These are phyloP conservation scores for Rhea pennata DNA, from an alignment of 2,113 vertebrate species.

Conservation along the genomic window DNA sequence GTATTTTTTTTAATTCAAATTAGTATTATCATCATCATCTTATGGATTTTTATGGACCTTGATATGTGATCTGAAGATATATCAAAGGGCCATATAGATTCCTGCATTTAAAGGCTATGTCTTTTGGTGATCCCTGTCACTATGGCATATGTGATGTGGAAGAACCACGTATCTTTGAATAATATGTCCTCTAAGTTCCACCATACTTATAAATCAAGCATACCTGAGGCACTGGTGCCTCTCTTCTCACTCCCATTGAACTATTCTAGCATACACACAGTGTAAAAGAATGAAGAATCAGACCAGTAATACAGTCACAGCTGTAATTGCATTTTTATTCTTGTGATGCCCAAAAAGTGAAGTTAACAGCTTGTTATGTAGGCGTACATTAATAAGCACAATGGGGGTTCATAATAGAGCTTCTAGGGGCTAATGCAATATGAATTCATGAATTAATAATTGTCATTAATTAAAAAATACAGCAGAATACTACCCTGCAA, in stretches of 20 bases:
- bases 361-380: constrained; percentile 48
- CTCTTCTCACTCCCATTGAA: background rate
- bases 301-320: background rate
- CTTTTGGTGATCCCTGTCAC: background rate
- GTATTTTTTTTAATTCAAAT: background rate
- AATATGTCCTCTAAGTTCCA: background rate
- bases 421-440: background rate
- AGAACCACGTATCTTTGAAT: background rate
- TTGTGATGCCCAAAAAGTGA: background rate
- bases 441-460: constrained; percentile 61
- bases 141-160: background rate
- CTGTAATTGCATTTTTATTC: constrained; percentile 30
- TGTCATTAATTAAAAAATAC: constrained; percentile 36
- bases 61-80: background rate
- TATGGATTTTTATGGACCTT: background rate
- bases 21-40: fast-evolving
- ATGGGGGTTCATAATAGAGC: constrained; percentile 38
- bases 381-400: constrained; percentile 48
- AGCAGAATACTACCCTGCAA: background rate
- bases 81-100: background rate
- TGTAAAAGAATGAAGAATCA: background rate
- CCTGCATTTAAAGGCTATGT: background rate
- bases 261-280: background rate
- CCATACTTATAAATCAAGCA: background rate
- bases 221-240: background rate